A percentile compares a stretch with the other conserved stretches of the same genome.
phyloP scores from a whole-genome alignment of 2,797 vertebrate species.

The Gallirallus australis region DNA sequence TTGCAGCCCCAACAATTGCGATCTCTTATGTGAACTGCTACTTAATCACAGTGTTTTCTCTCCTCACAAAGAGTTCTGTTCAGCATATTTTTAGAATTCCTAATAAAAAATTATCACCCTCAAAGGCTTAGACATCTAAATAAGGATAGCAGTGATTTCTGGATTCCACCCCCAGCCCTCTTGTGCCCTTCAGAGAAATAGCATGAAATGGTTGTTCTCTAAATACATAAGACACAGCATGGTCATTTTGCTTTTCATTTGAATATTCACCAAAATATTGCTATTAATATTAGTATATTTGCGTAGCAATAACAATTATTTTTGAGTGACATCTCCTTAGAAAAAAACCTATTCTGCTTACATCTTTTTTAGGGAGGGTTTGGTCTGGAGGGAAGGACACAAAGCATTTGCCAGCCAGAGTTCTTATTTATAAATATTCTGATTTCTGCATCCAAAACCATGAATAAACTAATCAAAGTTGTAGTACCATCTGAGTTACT shows the following conservation, averaged over 20 bases:
- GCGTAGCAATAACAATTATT: not conserved
- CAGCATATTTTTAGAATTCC: conserved; percentile 23
- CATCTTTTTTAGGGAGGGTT: not conserved
- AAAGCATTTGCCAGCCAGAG: not conserved
- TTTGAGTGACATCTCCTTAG: not conserved
- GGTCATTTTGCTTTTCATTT: not conserved
- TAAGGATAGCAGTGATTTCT: not conserved
- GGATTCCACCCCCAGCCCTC: not conserved
- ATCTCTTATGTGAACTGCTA: not conserved
- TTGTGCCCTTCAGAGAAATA: not conserved
- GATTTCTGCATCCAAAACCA: not conserved
- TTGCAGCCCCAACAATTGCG: not conserved
- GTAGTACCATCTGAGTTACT: not conserved
- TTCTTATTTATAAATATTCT: not conserved
- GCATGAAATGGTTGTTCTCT: not conserved
- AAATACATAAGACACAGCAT: not conserved
- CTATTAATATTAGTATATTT: not conserved
- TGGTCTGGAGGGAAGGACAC: rapidly evolving
- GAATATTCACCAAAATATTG: not conserved
- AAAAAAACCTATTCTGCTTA: not conserved
- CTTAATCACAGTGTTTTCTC: conserved; percentile 7
- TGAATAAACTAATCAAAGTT: not conserved
- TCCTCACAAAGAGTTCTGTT: not conserved
- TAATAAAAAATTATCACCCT: not conserved
- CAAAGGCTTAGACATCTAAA: conserved; percentile 7